These are phyloP conservation scores for Chrysina gloriosa DNA, from an alignment of 2,888 invertebrate genomes.

Conservation along the genomic window DNA sequence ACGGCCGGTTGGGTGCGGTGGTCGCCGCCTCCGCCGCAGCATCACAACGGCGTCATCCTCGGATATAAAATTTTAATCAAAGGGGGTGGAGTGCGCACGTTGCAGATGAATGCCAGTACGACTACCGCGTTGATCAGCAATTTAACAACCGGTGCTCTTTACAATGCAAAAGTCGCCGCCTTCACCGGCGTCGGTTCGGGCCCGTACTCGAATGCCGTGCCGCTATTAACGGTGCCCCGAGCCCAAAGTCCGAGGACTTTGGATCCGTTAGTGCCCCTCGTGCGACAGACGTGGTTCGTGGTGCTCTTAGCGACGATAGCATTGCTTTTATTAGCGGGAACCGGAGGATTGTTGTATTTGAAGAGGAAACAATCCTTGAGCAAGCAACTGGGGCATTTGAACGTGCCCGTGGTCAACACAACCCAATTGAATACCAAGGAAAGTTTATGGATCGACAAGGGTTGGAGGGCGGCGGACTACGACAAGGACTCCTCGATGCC, in stretches of 20 bases:
- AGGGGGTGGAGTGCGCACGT: conserved; percentile 62
- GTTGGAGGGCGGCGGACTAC: conserved; percentile 74
- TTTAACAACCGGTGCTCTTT: conserved; percentile 84
- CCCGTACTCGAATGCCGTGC: conserved; percentile 83
- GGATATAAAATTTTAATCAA: conserved; percentile 85
- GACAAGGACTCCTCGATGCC: conserved; percentile 75
- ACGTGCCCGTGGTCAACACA: conserved; percentile 66
- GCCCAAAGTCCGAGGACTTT: conserved; percentile 62
- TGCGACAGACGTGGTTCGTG: conserved; percentile 80
- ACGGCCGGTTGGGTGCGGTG: conserved; percentile 84
- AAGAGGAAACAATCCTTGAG: conserved; percentile 69
- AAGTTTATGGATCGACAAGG: conserved; percentile 77
- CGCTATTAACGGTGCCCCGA: conserved; percentile 76
- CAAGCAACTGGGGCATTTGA: conserved; percentile 76
- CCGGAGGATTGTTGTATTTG: conserved; percentile 68
- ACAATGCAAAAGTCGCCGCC: conserved; percentile 91
- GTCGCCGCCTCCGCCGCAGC: conserved; percentile 82
- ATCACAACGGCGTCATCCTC: conserved; percentile 81
- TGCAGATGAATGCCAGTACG: conserved; percentile 88
- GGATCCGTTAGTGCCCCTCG: conserved; percentile 65
- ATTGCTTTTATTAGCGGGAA: conserved; percentile 62
- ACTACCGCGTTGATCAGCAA: conserved; percentile 92
- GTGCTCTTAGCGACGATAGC: conserved; percentile 73
- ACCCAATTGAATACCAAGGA: conserved; percentile 68
- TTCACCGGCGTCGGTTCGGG: conserved; percentile 89